Evolutionary conservation across 2,797 vertebrate genomes (phyloP), one percentile per base, ranked within the genome.

Genomic region (Aplochiton taeniatus): DNA sequence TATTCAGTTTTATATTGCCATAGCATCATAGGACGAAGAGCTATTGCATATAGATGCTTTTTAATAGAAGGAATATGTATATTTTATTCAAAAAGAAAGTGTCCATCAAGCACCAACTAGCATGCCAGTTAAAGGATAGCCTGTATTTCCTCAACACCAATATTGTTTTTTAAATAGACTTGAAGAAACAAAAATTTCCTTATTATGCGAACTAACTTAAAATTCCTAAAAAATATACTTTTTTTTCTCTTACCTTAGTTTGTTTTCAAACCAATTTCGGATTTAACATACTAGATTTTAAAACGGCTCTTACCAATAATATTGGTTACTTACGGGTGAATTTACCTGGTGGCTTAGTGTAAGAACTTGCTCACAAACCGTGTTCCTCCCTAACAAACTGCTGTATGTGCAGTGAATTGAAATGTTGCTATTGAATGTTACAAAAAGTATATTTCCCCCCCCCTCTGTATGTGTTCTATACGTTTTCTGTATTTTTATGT

Each of bases 401-500:
- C n/a, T n/a, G n/a, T n/a, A 2, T 47, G 1, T 0, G 45, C 8
- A 16, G 65, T 19, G 17, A 63, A 66, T 60, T n/a, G 16, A 72
- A 31, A 41, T 64, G 50, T 73, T 74, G 18, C 53, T 71, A 3
- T 63, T 45, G 55, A 20, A 77, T 85, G 77, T 89, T 82, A 79
- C 79, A 78, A n/a, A 76, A 57, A 62, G 41, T 60, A 7, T 66
- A 42, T 73, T 67, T 55, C 59, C 51, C 63, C 70, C 65, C 64
- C 31, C 65, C 61, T 65, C 50, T 5, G 42, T 58, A 53, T 70
- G 17, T 86, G 57, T 78, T 83, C 72, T 74, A 55, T 75, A 31
- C 74, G 70, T 89, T 77, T 69, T 48, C 74, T 73, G 71, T 63
- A 70, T 80, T 81, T 80, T 18, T 71, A 63, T 89, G 72, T 80